phyloP scores from a whole-genome alignment of 2,888 invertebrate species.

The Drosophila macrospina region DNA sequence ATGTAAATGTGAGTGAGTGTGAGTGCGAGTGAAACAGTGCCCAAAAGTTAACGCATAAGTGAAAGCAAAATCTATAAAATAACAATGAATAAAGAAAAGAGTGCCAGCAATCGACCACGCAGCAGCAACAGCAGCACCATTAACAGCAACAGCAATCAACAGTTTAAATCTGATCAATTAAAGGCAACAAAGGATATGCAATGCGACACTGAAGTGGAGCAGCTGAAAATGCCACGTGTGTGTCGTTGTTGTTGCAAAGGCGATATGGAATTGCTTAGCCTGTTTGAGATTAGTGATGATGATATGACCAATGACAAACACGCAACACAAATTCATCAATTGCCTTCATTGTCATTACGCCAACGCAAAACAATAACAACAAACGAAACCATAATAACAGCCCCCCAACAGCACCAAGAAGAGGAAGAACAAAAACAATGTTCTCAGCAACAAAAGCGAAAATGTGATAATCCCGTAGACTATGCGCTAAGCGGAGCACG shows the following conservation, averaged over 20 bases:
- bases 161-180: conserved; percentile 34
- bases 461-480: conserved; percentile 66
- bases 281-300: conserved; percentile 54
- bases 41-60: conserved; percentile 38
- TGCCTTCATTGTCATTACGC: conserved; percentile 11
- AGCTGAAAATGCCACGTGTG: conserved; percentile 53
- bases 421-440: conserved; percentile 13
- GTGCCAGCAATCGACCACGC: conserved; percentile 47
- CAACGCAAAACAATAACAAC: conserved; percentile 22
- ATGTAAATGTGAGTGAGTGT: conserved; percentile 37
- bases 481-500: conserved; percentile 66
- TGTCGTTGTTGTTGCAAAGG: conserved; percentile 70
- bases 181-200: conserved; percentile 12
- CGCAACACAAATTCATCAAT: conserved; percentile 7
- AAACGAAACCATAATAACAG: not conserved
- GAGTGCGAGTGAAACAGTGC: conserved; percentile 23
- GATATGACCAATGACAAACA: conserved; percentile 13
- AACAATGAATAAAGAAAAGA: conserved; percentile 41
- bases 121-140: conserved; percentile 31
- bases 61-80: conserved; percentile 21
- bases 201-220: not conserved
- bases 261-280: conserved; percentile 51
- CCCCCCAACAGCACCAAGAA: not conserved
- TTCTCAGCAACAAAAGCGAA: conserved; percentile 41
- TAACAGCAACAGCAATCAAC: conserved; percentile 8